phyloP scores from a whole-genome alignment of 2,797 vertebrate species.

The Morus bassanus region DNA sequence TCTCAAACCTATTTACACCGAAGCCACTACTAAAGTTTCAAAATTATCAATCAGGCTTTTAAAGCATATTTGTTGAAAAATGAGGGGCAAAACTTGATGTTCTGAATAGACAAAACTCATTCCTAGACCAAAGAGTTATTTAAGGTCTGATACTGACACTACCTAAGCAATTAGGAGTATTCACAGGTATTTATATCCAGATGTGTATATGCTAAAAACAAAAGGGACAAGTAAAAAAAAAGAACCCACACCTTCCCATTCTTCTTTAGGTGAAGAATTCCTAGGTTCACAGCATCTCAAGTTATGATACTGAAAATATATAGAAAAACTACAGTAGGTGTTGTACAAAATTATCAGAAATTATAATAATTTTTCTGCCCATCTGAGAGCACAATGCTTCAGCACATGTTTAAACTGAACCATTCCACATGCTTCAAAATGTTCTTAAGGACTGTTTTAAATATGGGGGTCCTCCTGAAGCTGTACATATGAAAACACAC shows the following conservation, averaged over 20 bases:
- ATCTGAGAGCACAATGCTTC: neutral
- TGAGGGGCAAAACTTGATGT: neutral
- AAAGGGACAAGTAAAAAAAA: neutral
- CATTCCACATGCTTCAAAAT: neutral
- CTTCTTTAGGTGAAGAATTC: neutral
- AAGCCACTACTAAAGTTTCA: neutral
- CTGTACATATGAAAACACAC: neutral
- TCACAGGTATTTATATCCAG: neutral
- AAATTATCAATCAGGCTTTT: neutral
- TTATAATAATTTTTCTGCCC: neutral
- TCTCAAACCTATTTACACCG: neutral
- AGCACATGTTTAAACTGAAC: neutral
- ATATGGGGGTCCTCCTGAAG: neutral
- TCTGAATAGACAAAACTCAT: neutral
- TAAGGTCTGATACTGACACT: neutral
- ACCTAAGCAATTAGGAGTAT: neutral
- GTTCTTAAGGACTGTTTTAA: neutral
- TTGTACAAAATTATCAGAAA: neutral
- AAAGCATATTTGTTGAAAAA: neutral
- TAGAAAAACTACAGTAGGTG: neutral
- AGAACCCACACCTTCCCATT: neutral
- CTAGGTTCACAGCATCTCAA: neutral
- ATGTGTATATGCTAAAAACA: neutral
- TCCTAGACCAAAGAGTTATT: neutral
- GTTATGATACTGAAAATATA: neutral